Evolutionary conservation across 1,140 invertebrate species (phyloP).

Genomic region (Cydia amplana): DNA sequence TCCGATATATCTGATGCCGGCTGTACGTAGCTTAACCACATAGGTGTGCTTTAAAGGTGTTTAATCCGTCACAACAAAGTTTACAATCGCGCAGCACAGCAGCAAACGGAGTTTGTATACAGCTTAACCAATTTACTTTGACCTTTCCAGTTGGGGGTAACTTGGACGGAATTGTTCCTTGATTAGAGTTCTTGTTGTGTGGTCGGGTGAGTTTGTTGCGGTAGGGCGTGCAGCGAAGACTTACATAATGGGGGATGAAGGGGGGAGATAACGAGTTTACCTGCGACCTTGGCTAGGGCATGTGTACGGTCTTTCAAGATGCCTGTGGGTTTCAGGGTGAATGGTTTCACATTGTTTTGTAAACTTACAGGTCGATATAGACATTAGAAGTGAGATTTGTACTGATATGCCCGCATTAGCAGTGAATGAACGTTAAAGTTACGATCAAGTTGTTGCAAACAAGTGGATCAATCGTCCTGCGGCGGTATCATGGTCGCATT

Average conservation of each 20-base stretch:
- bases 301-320: constrained; percentile 25
- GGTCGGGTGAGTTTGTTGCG: constrained; percentile 34
- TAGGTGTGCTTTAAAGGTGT: constrained; percentile 42
- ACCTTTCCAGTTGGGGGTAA: constrained; percentile 46
- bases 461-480: too few relatives aligned
- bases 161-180: constrained; percentile 28
- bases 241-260: constrained; percentile 45
- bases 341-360: background rate
- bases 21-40: constrained; percentile 19
- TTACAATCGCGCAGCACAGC: constrained; percentile 36
- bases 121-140: constrained; percentile 40
- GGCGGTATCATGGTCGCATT: too few relatives aligned
- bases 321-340: background rate
- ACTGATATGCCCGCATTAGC: too few relatives aligned
- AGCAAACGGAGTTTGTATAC: constrained; percentile 41
- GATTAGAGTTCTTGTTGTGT: constrained; percentile 19
- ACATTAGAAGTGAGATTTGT: too few relatives aligned
- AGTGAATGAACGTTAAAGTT: too few relatives aligned
- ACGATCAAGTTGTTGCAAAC: too few relatives aligned
- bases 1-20: too few relatives aligned
- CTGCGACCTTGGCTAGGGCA: constrained; percentile 41
- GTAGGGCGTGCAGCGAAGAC: constrained; percentile 43
- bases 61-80: constrained; percentile 29
- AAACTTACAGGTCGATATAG: too few relatives aligned
- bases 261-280: constrained; percentile 42